A percentile compares a stretch with the other conserved stretches of the same genome.
Evolutionary conservation across 2,888 invertebrate species (phyloP).

Genomic region (Acanthosepion lycidas): DNA sequence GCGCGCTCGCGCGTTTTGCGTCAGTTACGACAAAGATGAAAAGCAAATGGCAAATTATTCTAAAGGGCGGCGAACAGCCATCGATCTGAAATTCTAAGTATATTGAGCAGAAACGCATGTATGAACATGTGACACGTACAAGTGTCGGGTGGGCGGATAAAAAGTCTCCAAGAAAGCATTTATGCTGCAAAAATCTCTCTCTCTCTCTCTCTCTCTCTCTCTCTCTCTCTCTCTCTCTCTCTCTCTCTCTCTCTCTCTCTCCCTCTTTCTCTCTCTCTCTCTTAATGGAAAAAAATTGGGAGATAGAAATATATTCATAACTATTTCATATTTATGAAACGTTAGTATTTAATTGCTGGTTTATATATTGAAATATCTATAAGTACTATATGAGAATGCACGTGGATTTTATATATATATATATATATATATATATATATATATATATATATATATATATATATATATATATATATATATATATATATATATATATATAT

Average conservation of each 20-base stretch:
- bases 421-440: too few species aligned
- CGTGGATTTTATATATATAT: too few species aligned
- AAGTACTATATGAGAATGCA: too few species aligned
- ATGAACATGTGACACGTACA: not conserved
- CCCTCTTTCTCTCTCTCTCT: too few species aligned
- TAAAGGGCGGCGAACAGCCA: not conserved
- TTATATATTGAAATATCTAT: too few species aligned
- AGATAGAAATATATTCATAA: too few species aligned
- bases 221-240: not conserved
- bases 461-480: too few species aligned
- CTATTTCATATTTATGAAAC: too few species aligned
- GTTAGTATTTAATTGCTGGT: too few species aligned
- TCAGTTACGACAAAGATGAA: constrained; percentile 16
- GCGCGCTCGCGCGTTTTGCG: not conserved
- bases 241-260: not conserved
- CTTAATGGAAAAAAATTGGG: too few species aligned
- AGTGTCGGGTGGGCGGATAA: not conserved
- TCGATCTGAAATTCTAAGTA: constrained; percentile 33
- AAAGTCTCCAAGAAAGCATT: not conserved
- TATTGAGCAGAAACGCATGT: not conserved
- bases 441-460: too few species aligned
- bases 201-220: not conserved
- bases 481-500: too few species aligned
- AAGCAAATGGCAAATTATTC: not conserved
- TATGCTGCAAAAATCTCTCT: not conserved